Evolutionary conservation across 1,140 invertebrate species (phyloP).

Genomic region (Papilio aristodemus): DNA sequence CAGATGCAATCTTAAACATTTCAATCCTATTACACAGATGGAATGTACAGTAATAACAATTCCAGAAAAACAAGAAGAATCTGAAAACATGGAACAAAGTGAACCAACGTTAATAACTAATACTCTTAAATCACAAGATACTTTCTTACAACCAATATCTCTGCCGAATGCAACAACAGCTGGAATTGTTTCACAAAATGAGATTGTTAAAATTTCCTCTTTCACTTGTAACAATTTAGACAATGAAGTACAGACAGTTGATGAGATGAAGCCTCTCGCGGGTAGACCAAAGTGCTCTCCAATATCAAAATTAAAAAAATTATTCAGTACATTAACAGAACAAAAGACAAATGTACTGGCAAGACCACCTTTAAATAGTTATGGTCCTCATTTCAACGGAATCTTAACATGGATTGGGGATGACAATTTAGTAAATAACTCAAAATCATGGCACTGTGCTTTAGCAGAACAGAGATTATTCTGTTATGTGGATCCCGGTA

Average conservation of each 20-base stretch:
- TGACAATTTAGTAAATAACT: conserved; percentile 69
- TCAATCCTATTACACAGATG: conserved; percentile 59
- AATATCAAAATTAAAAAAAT: not conserved
- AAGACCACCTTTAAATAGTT: conserved; percentile 53
- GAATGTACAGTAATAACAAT: conserved; percentile 39
- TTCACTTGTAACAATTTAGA: not conserved
- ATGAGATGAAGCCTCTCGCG: not conserved
- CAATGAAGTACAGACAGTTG: not conserved
- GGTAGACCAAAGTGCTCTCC: not conserved
- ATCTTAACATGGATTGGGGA: conserved; percentile 63
- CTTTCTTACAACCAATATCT: too few species aligned
- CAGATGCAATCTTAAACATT: conserved; percentile 63
- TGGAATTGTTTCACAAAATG: not conserved
- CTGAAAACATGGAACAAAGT: too few species aligned
- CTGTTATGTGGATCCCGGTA: conserved; percentile 67
- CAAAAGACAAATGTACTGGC: conserved; percentile 56
- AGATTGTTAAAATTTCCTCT: not conserved
- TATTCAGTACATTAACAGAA: conserved; percentile 39
- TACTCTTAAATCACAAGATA: too few species aligned
- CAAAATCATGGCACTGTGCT: conserved; percentile 64
- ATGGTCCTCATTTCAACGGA: conserved; percentile 60
- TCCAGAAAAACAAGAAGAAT: conserved; percentile 18
- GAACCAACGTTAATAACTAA: too few species aligned
- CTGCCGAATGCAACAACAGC: conserved; percentile 42
- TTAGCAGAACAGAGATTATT: conserved; percentile 70